These are phyloP conservation scores for Neomonachus schauinslandi DNA, from an alignment of 2,113 vertebrate species.

Conservation along the genomic window DNA sequence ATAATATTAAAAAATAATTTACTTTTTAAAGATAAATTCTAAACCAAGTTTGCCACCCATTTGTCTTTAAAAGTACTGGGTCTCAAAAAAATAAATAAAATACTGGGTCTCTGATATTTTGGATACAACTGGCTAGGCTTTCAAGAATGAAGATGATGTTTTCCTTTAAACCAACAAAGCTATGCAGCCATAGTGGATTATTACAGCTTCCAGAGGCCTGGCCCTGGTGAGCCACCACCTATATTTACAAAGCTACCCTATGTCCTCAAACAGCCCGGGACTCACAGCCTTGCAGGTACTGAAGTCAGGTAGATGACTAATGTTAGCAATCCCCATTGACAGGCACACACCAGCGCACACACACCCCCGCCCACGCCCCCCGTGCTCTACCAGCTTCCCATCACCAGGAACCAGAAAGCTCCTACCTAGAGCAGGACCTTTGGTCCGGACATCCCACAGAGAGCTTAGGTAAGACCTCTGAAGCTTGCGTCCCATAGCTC, in stretches of 20 bases:
- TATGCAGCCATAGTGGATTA: too few species aligned
- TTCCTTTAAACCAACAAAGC: neutral
- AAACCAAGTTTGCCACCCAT: neutral
- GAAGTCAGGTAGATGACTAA: neutral
- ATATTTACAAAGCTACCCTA: neutral
- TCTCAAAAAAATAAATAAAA: neutral
- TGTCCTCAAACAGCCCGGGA: neutral
- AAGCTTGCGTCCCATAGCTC: neutral
- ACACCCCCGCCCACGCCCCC: too few species aligned
- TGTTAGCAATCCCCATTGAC: neutral
- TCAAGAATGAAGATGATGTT: neutral
- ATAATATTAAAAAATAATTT: neutral
- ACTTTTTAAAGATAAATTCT: neutral
- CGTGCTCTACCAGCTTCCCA: neutral
- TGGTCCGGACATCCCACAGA: neutral
- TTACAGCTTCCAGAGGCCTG: neutral
- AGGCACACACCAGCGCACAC: fast-evolving
- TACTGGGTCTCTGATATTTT: neutral
- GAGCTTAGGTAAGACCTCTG: neutral
- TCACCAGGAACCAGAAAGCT: neutral
- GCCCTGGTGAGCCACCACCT: neutral
- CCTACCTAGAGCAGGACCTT: neutral
- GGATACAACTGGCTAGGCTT: neutral
- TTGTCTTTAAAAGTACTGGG: neutral
- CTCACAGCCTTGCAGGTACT: neutral